phyloP scores from a whole-genome alignment of 2,113 vertebrate genomes.

The Fulica atra region DNA sequence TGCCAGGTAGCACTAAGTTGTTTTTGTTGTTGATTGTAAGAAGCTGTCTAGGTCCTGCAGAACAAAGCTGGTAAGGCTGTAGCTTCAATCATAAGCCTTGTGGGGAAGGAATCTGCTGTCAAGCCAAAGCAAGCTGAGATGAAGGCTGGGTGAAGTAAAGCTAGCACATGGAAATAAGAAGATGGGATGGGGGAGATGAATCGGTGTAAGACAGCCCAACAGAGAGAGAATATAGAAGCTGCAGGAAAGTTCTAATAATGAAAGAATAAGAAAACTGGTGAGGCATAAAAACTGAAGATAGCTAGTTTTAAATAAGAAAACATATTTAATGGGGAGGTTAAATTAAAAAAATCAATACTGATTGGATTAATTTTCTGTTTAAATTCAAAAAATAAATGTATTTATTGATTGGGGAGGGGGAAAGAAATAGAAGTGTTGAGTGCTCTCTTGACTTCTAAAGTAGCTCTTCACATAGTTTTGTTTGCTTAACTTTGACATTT shows the following conservation, averaged over 20 bases:
- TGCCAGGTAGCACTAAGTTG: not conserved
- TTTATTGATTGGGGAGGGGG: fast-evolving
- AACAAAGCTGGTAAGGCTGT: not conserved
- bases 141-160: not conserved
- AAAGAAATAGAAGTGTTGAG: not conserved
- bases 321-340: not conserved
- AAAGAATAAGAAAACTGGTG: not conserved
- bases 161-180: not conserved
- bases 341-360: not conserved
- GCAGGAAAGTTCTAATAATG: not conserved
- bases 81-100: not conserved
- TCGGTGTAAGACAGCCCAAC: not conserved
- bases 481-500: not conserved
- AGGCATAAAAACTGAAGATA: not conserved
- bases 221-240: not conserved
- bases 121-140: not conserved
- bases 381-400: not conserved
- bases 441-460: not conserved
- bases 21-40: not conserved
- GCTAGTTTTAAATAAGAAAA: not conserved
- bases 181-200: not conserved
- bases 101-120: not conserved
- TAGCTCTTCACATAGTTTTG: not conserved
- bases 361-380: not conserved
- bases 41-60: not conserved